Conservation (phyloP, 1,140 invertebrate genomes). For the Tetramorium alpestre region DNA sequence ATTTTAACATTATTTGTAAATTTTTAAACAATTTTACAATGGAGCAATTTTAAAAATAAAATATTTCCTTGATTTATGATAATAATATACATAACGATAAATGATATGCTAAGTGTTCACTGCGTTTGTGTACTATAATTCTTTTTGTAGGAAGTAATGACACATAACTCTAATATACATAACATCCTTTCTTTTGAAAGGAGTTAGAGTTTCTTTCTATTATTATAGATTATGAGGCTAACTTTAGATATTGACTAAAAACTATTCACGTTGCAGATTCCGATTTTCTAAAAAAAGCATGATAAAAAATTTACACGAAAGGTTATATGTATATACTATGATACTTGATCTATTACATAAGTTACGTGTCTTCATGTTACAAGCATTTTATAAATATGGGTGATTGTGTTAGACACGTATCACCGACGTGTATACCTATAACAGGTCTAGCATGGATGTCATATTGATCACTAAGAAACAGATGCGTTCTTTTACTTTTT, state of each 20-base stretch:
- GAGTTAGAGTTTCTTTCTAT: constrained; percentile 15
- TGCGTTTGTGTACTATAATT: too few species aligned
- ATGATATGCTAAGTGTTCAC: background rate
- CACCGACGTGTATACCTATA: background rate
- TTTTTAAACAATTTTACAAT: background rate
- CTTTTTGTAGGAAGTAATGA: background rate
- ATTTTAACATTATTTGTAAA: background rate
- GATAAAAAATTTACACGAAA: constrained; percentile 19
- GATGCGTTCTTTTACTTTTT: background rate
- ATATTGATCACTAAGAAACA: background rate
- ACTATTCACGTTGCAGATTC: constrained; percentile 8
- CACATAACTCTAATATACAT: background rate
- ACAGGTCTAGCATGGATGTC: background rate
- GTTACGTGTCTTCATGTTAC: background rate
- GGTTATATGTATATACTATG: background rate
- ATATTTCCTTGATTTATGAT: background rate
- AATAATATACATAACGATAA: background rate
- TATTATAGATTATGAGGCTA: background rate
- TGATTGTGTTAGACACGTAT: background rate
- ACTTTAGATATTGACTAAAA: constrained; percentile 24
- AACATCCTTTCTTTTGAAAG: background rate
- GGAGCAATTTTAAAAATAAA: background rate
- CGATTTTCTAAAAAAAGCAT: constrained; percentile 1
- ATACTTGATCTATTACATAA: constrained; percentile 8
- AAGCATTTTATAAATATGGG: background rate